Evolutionary conservation across 1,140 invertebrate genomes (phyloP).

Genomic region (Papilio aristodemus): DNA sequence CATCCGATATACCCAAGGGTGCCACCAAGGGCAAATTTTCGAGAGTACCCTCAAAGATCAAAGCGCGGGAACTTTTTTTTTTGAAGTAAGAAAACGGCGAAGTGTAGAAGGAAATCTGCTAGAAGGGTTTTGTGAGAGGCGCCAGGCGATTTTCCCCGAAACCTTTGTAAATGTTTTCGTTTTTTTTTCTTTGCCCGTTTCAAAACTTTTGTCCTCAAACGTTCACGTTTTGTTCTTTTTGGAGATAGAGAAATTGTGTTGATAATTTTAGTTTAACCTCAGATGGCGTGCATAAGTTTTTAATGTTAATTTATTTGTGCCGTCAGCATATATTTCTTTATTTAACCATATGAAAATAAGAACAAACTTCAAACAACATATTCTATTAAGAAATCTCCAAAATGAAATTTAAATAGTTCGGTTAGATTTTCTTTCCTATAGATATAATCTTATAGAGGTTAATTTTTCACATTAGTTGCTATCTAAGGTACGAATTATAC

Average conservation of each 20-base stretch:
- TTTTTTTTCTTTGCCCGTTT: slow-evolving; percentile 25
- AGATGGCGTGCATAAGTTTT: slow-evolving; percentile 2
- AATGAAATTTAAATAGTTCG: too few species aligned
- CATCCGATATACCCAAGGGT: slow-evolving; percentile 35
- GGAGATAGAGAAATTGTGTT: slow-evolving; percentile 17
- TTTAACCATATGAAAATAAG: too few species aligned
- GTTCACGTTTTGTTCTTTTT: slow-evolving; percentile 30
- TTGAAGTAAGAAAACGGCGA: slow-evolving; percentile 54
- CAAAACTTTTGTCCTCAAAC: slow-evolving; percentile 32
- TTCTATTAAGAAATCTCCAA: too few species aligned
- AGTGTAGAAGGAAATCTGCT: slow-evolving; percentile 45
- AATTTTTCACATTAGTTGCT: too few species aligned
- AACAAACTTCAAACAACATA: too few species aligned
- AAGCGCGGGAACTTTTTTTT: slow-evolving; percentile 55
- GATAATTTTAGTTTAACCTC: slow-evolving; percentile 1
- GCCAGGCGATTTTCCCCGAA: slow-evolving; percentile 27
- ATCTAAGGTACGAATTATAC: too few species aligned
- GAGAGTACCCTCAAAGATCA: slow-evolving; percentile 64
- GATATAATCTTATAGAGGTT: too few species aligned
- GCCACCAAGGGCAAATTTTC: slow-evolving; percentile 50
- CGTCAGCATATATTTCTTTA: too few species aligned
- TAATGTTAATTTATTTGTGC: slow-evolving; percentile 1
- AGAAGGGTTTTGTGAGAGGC: slow-evolving; percentile 28
- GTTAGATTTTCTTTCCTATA: too few species aligned
- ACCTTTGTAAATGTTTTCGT: slow-evolving; percentile 32